These are phyloP conservation scores for Apostichopus parvimensis DNA, from an alignment of 35 echinoderm and acorn worm species.

Conservation along the genomic window DNA sequence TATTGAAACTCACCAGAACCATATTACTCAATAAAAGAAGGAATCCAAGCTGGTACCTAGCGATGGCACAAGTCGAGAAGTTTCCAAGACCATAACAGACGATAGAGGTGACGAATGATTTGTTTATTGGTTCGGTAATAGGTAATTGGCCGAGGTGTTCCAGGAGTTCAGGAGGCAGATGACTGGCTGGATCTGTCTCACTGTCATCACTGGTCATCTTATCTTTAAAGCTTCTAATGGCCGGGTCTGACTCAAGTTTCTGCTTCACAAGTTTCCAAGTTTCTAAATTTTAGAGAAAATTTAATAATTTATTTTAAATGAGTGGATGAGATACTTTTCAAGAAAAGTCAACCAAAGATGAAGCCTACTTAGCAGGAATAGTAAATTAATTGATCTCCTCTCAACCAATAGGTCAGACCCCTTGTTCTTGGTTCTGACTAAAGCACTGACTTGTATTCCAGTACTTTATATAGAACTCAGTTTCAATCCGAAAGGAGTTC, in stretches of 20 bases:
- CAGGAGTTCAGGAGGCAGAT: slow-evolving; percentile 27
- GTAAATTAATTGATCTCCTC: no score
- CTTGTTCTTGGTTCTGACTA: no score
- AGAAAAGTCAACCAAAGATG: no score
- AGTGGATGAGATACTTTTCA: background rate
- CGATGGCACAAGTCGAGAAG: slow-evolving; percentile 72
- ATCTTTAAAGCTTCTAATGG: background rate
- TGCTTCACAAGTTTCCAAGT: slow-evolving; percentile 48
- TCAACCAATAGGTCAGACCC: no score
- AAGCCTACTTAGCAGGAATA: no score
- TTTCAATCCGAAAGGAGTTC: no score
- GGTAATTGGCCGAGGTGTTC: background rate
- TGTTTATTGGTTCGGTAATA: background rate
- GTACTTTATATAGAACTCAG: no score
- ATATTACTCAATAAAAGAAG: slow-evolving; percentile 67
- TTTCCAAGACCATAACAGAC: slow-evolving; percentile 98
- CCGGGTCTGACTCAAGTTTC: slow-evolving; percentile 18
- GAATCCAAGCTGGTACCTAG: slow-evolving; percentile 86
- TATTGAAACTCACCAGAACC: slow-evolving; percentile 45
- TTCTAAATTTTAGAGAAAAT: background rate
- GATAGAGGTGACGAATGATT: slow-evolving; percentile 25
- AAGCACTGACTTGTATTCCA: no score
- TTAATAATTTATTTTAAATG: background rate
- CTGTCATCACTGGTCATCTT: background rate
- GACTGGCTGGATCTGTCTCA: background rate